phyloP scores from a whole-genome alignment of 2,113 vertebrate genomes.

The Malurus alboscapulatus region DNA sequence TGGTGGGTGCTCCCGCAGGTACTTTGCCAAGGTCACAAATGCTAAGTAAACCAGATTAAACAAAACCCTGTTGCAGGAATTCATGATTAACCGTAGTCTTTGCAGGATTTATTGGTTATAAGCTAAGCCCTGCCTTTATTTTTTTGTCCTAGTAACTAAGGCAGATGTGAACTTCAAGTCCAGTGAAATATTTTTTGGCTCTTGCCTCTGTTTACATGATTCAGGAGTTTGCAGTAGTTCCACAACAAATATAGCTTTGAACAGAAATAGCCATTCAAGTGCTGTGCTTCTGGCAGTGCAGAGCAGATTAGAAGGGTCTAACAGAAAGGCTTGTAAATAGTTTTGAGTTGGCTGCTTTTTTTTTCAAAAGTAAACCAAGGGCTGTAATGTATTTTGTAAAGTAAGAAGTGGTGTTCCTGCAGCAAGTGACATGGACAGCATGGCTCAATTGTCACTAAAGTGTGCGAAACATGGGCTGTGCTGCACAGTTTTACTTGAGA shows the following conservation, averaged over 20 bases:
- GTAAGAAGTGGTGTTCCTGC: neutral
- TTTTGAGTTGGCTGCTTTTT: neutral
- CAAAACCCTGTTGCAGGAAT: slow-evolving; percentile 38
- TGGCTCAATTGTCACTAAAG: neutral
- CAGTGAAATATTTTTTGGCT: slow-evolving; percentile 51
- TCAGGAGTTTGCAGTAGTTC: slow-evolving; percentile 63
- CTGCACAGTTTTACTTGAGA: neutral
- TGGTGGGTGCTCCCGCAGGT: neutral
- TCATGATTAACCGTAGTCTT: slow-evolving; percentile 39
- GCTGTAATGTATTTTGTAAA: neutral
- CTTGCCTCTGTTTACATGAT: slow-evolving; percentile 63
- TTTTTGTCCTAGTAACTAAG: slow-evolving; percentile 36
- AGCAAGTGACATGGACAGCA: neutral
- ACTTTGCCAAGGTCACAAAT: slow-evolving; percentile 44
- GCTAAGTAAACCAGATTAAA: slow-evolving; percentile 57
- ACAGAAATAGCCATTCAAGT: slow-evolving; percentile 62
- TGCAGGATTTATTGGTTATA: slow-evolving; percentile 43
- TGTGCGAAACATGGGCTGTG: neutral
- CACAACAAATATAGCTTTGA: slow-evolving; percentile 65
- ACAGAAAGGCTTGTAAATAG: slow-evolving; percentile 25
- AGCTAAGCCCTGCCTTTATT: neutral
- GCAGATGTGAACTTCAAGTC: slow-evolving; percentile 55
- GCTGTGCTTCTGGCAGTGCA: slow-evolving; percentile 21
- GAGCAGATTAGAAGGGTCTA: slow-evolving; percentile 39
- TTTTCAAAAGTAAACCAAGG: neutral